Evolutionary conservation across 2,797 vertebrate genomes (phyloP).

Genomic region (Acrossocheilus wenchowensis): DNA sequence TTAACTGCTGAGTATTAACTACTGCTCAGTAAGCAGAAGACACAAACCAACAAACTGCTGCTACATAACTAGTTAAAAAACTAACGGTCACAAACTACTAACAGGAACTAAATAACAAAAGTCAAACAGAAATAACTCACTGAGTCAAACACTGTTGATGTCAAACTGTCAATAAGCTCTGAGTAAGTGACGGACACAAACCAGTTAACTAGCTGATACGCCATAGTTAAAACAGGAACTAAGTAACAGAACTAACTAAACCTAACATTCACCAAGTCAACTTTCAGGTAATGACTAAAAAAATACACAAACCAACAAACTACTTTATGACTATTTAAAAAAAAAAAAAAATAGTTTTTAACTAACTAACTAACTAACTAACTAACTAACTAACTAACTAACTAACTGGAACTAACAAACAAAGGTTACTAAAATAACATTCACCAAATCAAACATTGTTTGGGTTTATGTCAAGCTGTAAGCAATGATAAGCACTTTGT

Average conservation of each 20-base stretch:
- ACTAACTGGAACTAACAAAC: not conserved
- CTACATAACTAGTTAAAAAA: too few relatives aligned
- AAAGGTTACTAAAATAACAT: not conserved
- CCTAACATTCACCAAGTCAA: not conserved
- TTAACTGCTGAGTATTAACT: too few relatives aligned
- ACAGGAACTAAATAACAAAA: not conserved
- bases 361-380: not conserved
- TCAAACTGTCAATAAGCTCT: not conserved
- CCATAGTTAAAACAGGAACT: not conserved
- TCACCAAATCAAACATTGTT: not conserved
- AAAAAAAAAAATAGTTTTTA: too few relatives aligned
- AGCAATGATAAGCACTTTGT: not conserved
- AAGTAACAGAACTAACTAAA: not conserved
- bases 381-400: not conserved
- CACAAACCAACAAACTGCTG: too few relatives aligned
- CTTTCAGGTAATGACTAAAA: not conserved
- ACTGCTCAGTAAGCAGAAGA: too few relatives aligned
- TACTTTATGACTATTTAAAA: not conserved
- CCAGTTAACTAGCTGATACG: not conserved
- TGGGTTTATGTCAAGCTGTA: not conserved
- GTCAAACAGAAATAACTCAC: not conserved
- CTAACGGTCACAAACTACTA: too few relatives aligned
- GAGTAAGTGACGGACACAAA: not conserved
- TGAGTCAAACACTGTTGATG: not conserved
- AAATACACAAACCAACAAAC: not conserved